A percentile compares a stretch with the other conserved stretches of the same genome.
Conservation (phyloP, 2,888 invertebrate genomes). For the Tipula confusa region DNA sequence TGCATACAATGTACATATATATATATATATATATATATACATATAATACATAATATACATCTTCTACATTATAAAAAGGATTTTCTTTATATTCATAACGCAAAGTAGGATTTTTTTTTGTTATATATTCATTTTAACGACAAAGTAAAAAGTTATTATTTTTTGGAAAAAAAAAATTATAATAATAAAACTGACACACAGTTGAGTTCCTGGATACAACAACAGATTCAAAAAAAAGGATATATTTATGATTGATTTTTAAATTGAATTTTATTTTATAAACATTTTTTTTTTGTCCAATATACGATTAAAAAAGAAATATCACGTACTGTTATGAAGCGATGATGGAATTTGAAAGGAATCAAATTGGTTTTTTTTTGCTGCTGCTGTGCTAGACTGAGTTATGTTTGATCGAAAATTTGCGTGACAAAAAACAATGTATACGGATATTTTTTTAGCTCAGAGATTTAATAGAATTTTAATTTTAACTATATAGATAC, state of each 20-base stretch:
- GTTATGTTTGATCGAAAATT: background rate
- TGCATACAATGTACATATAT: background rate
- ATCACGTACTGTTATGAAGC: background rate
- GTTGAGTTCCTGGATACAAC: background rate
- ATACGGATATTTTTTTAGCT: background rate
- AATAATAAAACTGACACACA: background rate
- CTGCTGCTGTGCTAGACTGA: background rate
- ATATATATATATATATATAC: background rate
- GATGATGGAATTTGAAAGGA: constrained; percentile 20
- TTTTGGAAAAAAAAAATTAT: background rate
- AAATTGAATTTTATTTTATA: constrained; percentile 7
- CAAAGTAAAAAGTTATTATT: constrained; percentile 12
- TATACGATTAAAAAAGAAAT: constrained; percentile 25
- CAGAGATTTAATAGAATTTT: background rate
- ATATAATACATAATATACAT: background rate
- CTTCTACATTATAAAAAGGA: constrained; percentile 3
- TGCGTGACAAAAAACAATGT: constrained; percentile 4
- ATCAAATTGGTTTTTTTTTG: background rate
- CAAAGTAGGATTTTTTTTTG: background rate
- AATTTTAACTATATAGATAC: background rate
- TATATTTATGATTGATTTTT: constrained; percentile 25
- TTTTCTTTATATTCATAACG: constrained; percentile 16
- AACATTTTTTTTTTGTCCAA: background rate
- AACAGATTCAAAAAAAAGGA: background rate
- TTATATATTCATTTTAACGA: background rate